Percentiles rank a stretch among this genome's conserved stretches.
Conservation (phyloP, 2,797 vertebrate genomes). For the Peromyscus nudipes region DNA sequence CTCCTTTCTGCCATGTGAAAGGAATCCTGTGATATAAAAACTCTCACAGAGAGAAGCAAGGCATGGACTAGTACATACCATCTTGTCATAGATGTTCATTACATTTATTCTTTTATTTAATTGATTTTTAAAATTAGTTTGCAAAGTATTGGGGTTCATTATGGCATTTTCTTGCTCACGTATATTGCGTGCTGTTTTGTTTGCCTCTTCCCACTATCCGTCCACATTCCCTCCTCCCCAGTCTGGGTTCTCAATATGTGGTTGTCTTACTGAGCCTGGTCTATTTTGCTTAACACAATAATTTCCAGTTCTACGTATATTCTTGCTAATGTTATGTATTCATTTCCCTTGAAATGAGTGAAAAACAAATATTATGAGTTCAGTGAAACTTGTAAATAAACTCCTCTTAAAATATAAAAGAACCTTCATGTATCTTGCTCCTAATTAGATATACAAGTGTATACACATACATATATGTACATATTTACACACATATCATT, state of each 20-base stretch:
- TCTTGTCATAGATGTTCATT: not conserved
- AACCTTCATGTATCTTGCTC: not conserved
- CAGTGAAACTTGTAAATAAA: conserved; percentile 39
- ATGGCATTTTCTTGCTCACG: not conserved
- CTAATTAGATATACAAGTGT: not conserved
- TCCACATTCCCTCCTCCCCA: not conserved
- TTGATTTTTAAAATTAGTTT: not conserved
- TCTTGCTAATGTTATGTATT: not conserved
- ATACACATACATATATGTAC: no score
- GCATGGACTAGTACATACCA: not conserved
- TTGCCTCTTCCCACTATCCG: not conserved
- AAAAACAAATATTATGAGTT: conserved; percentile 15
- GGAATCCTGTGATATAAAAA: not conserved
- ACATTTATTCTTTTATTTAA: not conserved
- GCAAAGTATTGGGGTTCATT: not conserved
- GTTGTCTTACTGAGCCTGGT: not conserved
- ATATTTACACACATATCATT: not conserved
- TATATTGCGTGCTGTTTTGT: not conserved
- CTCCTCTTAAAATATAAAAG: conserved; percentile 9
- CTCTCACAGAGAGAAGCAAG: not conserved
- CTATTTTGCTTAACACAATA: not conserved
- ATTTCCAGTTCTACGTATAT: not conserved
- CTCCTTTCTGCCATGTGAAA: not conserved
- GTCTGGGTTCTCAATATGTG: not conserved
- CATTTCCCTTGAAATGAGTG: not conserved